A percentile compares a stretch with the other conserved stretches of the same genome.
Conservation (phyloP, 2,797 vertebrate genomes). For the Alosa sapidissima region DNA sequence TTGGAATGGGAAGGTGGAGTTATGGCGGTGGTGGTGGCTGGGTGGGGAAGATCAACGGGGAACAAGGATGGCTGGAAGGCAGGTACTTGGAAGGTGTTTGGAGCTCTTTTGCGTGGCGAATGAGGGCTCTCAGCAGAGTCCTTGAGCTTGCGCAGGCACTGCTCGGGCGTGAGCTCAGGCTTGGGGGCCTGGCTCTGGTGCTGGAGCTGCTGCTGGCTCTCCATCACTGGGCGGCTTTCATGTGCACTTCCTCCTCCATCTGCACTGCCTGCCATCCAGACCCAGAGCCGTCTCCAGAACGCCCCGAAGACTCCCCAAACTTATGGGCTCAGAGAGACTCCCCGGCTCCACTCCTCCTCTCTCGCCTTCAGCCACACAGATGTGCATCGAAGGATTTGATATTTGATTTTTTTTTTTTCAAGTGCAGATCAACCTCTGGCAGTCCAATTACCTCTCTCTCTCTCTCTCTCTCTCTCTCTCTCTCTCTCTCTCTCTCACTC, state of each 20-base stretch:
- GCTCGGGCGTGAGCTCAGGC: background rate
- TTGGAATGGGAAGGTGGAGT: background rate
- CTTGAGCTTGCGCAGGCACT: background rate
- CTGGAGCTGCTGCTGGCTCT: background rate
- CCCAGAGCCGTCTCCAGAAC: slow-evolving; percentile 48
- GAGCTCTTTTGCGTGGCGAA: background rate
- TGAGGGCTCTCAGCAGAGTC: slow-evolving; percentile 12
- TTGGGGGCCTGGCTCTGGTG: background rate
- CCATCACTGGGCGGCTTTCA: background rate
- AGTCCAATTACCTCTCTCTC: background rate
- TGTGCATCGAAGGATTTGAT: slow-evolving; percentile 17
- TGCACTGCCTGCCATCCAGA: slow-evolving; percentile 51
- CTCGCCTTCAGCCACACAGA: slow-evolving; percentile 28
- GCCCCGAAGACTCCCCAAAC: slow-evolving; percentile 47
- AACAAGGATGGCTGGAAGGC: slow-evolving; percentile 62
- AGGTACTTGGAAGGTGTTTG: slow-evolving; percentile 48
- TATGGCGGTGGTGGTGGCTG: slow-evolving; percentile 35
- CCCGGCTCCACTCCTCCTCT: slow-evolving; percentile 21
- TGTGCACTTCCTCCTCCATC: background rate
- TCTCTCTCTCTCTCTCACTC: background rate
- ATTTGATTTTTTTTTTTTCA: slow-evolving; percentile 11
- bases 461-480: background rate
- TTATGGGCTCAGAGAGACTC: slow-evolving; percentile 39
- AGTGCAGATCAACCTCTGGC: background rate
- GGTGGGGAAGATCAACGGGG: slow-evolving; percentile 50